Base-by-base conservation (phyloP, 2,113 vertebrate species). In the Tragelaphus strepsiceros region DNA sequence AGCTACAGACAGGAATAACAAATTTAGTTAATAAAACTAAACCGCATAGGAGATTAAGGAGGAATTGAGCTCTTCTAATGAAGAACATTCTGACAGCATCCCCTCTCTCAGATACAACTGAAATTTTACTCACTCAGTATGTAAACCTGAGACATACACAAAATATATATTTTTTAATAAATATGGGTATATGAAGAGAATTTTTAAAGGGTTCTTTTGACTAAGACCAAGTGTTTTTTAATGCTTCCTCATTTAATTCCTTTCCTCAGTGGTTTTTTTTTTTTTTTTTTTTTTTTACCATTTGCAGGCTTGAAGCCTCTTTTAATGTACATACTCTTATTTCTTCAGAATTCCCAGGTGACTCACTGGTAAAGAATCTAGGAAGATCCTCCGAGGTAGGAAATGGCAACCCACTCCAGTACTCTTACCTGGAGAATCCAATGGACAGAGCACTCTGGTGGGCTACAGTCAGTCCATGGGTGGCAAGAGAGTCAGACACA, bases 171-270 rank as follows among this genome's bases (percentile, higher is more conserved):
- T 91, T 43, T 6, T 86, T 12, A 59, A 71, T 61, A 81, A 94
- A 90, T 91, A 82, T 16, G 1, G 16, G 22, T n/a, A 9, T 84
- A 15, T 95, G 46, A 90, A 82, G 64, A 94, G 30, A 24, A 88
- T 81, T 96, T 96, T 46, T 9, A 97, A 78, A 54, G 53, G 53
- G 56, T 16, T 88, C n/a, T 59, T 5, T 74, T 74, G 53, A 77
- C 15, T 74, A 58, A 58, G n/a, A 90, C 2, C 16, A 5, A 84
- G 24, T 92, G 28, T 64, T 91, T 94, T 85, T 88, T 61, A 15
- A 46, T 49, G 4, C 81, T 83, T 87, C 56, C 51, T 51, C 24
- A 43, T 21, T 82, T 74, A 35, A 59, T 80, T 62, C 9, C n/a
- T 82, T n/a, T 2, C 51, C 12, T 82, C 19, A 12, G 4, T 71